These are phyloP conservation scores for Pharmacophagus antenor DNA, from an alignment of 2,888 invertebrate genomes.

Conservation along the genomic window DNA sequence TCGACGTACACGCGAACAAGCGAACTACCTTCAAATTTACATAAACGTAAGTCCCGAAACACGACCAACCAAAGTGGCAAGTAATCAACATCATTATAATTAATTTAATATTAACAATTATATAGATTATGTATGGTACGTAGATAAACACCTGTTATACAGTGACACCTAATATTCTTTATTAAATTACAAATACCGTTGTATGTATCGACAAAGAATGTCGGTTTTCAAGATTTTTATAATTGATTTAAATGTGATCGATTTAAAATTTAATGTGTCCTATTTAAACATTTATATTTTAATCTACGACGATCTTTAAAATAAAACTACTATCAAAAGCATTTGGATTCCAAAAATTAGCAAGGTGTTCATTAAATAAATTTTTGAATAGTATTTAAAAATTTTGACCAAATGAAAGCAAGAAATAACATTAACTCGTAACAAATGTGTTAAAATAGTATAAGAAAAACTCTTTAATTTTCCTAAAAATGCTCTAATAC, in stretches of 20 bases:
- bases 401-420: not conserved
- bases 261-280: slow-evolving; percentile 9
- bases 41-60: slow-evolving; percentile 32
- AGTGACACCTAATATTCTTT: slow-evolving; percentile 76
- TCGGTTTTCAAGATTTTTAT: not conserved
- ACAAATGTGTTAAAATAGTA: slow-evolving; percentile 6
- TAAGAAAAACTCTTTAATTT: not conserved
- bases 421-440: not conserved
- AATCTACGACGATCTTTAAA: too few species aligned
- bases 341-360: not conserved
- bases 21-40: slow-evolving; percentile 49
- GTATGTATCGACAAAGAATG: slow-evolving; percentile 40
- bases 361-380: not conserved
- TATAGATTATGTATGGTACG: slow-evolving; percentile 74
- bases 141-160: slow-evolving; percentile 78
- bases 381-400: not conserved
- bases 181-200: slow-evolving; percentile 61
- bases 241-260: slow-evolving; percentile 9
- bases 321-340: slow-evolving; percentile 1
- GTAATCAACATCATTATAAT: slow-evolving; percentile 76
- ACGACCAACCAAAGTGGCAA: slow-evolving; percentile 52
- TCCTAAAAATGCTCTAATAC: not conserved
- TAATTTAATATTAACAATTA: slow-evolving; percentile 76
- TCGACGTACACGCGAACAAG: slow-evolving; percentile 46
- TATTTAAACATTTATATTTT: not conserved